phyloP scores from a whole-genome alignment of 2,797 vertebrate species.

The Danio aesculapii region DNA sequence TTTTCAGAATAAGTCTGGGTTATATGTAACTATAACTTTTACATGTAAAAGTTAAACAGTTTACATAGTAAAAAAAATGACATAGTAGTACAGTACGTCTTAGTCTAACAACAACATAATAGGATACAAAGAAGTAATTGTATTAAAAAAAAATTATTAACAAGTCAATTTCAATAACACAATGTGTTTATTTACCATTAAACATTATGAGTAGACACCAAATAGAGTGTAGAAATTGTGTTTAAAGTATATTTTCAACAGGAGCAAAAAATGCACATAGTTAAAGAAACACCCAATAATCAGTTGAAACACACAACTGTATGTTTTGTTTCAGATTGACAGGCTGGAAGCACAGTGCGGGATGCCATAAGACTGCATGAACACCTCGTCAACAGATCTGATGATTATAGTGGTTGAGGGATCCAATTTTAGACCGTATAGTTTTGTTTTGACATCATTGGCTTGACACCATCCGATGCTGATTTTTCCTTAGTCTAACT shows the following conservation, averaged over 20 bases:
- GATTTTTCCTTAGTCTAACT: background rate
- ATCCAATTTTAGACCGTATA: background rate
- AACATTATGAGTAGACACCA: background rate
- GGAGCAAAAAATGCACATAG: background rate
- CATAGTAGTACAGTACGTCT: too few relatives aligned
- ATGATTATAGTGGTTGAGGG: background rate
- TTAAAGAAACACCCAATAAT: background rate
- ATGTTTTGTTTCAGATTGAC: background rate
- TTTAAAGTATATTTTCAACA: background rate
- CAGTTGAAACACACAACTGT: background rate
- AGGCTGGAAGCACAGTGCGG: background rate
- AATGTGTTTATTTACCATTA: background rate
- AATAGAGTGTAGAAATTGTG: background rate
- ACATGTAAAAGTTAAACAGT: too few relatives aligned
- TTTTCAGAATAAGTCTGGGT: too few relatives aligned
- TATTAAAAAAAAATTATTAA: too few relatives aligned
- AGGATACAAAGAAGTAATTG: too few relatives aligned
- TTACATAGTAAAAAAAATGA: too few relatives aligned
- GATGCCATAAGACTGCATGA: background rate
- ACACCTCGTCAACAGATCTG: background rate
- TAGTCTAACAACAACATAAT: too few relatives aligned
- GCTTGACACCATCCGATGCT: background rate
- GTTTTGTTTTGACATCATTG: background rate
- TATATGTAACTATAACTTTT: too few relatives aligned
- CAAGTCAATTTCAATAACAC: background rate